phyloP scores from a whole-genome alignment of 1,140 invertebrate species.

The Hylyphantes graminicola region DNA sequence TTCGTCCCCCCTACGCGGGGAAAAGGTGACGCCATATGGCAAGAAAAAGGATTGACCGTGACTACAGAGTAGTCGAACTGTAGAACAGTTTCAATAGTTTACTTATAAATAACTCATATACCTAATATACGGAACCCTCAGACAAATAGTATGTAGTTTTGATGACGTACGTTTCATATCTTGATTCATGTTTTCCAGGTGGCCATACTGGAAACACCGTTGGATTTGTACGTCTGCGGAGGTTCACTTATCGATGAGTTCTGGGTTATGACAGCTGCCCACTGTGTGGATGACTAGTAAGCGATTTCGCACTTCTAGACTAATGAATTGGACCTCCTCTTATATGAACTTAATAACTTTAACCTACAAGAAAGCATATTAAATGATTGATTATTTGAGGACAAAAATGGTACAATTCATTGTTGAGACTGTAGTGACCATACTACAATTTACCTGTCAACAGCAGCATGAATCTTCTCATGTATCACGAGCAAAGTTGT shows the following conservation, averaged over 20 bases:
- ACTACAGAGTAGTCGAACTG: too few species aligned
- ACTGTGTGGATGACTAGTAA: constrained; percentile 69
- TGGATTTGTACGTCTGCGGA: constrained; percentile 72
- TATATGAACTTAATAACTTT: background rate
- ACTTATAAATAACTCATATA: too few species aligned
- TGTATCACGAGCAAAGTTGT: background rate
- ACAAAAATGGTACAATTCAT: background rate
- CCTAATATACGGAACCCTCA: too few species aligned
- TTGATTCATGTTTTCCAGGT: constrained; percentile 64
- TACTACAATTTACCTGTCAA: background rate
- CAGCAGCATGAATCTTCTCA: too few species aligned
- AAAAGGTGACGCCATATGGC: too few species aligned
- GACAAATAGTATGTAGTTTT: too few species aligned
- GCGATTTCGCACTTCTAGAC: background rate
- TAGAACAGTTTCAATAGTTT: too few species aligned
- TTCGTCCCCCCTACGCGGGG: too few species aligned
- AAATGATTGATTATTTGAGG: background rate
- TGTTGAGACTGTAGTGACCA: background rate
- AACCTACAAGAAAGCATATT: background rate
- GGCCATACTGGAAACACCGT: constrained; percentile 68
- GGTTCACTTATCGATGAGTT: constrained; percentile 71
- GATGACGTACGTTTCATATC: too few species aligned
- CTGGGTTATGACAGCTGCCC: constrained; percentile 74
- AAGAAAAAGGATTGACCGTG: too few species aligned
- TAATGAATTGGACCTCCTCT: background rate